A percentile compares a stretch with the other conserved stretches of the same genome.
phyloP scores from a whole-genome alignment of 1,140 invertebrate genomes.

The Penaeus vannamei region DNA sequence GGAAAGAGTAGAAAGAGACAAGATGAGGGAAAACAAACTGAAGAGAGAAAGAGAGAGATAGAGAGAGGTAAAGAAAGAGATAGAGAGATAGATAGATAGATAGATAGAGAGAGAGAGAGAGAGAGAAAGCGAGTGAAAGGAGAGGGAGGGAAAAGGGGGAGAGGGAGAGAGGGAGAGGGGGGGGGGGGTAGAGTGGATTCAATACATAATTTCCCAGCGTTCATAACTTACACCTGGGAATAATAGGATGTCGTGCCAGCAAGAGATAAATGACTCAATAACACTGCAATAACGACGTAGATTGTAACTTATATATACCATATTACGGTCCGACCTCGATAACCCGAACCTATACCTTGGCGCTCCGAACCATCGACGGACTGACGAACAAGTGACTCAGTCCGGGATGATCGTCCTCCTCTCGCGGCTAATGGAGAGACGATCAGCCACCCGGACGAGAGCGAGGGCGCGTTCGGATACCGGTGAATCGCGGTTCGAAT shows the following conservation, averaged over 20 bases:
- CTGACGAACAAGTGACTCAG: not conserved
- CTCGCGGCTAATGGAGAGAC: not conserved
- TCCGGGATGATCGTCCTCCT: not conserved
- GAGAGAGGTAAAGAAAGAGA: slow-evolving; percentile 11
- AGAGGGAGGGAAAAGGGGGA: not conserved
- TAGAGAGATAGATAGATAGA: slow-evolving; percentile 9
- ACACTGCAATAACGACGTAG: slow-evolving; percentile 60
- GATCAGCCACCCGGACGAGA: no score
- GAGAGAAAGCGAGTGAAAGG: slow-evolving; percentile 4
- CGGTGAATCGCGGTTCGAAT: not conserved
- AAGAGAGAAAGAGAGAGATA: slow-evolving; percentile 16
- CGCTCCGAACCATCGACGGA: not conserved
- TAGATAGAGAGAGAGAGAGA: not conserved
- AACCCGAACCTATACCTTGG: not conserved
- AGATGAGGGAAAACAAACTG: slow-evolving; percentile 2
- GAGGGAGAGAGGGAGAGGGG: slow-evolving; percentile 28
- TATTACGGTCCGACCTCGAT: slow-evolving; percentile 43
- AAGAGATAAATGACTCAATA: slow-evolving; percentile 65
- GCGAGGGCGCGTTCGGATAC: not conserved
- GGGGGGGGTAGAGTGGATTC: slow-evolving; percentile 50
- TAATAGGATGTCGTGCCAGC: slow-evolving; percentile 65
- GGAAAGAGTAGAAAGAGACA: not conserved
- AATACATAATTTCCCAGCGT: slow-evolving; percentile 60
- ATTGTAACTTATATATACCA: slow-evolving; percentile 63
- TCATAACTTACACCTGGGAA: slow-evolving; percentile 62